Conservation (phyloP, 1,140 invertebrate genomes). For the Brachionus sp. region DNA sequence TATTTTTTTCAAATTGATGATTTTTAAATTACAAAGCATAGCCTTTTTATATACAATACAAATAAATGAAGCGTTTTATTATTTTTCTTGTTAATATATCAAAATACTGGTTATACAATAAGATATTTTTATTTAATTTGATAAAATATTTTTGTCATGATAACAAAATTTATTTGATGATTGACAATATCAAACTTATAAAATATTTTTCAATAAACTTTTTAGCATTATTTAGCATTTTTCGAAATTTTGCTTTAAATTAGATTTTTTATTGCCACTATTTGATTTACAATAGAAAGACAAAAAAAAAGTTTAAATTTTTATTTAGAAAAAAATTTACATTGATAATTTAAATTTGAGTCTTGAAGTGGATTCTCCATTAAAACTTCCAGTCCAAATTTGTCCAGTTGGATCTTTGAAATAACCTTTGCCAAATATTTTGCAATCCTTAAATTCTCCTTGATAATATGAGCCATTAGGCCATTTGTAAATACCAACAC, state of each 20-base stretch:
- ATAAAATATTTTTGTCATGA: too few relatives aligned
- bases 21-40: neutral
- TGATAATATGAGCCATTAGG: conserved; percentile 31
- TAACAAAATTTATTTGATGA: neutral
- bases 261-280: neutral
- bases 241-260: neutral
- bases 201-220: neutral
- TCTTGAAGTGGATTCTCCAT: neutral
- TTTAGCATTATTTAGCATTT: neutral
- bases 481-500: neutral
- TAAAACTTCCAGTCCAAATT: conserved; percentile 37
- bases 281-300: neutral
- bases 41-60: neutral
- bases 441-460: conserved; percentile 38
- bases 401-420: conserved; percentile 39
- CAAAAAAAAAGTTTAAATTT: neutral
- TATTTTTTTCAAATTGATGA: neutral
- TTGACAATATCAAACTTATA: neutral
- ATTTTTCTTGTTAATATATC: neutral
- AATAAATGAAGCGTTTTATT: neutral
- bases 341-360: conserved; percentile 42
- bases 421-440: neutral
- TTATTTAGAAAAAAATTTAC: conserved; percentile 25
- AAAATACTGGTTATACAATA: neutral
- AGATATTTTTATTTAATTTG: neutral